These are phyloP conservation scores for Sphyrna mokarran DNA, from an alignment of 2,113 vertebrate species.

Conservation along the genomic window DNA sequence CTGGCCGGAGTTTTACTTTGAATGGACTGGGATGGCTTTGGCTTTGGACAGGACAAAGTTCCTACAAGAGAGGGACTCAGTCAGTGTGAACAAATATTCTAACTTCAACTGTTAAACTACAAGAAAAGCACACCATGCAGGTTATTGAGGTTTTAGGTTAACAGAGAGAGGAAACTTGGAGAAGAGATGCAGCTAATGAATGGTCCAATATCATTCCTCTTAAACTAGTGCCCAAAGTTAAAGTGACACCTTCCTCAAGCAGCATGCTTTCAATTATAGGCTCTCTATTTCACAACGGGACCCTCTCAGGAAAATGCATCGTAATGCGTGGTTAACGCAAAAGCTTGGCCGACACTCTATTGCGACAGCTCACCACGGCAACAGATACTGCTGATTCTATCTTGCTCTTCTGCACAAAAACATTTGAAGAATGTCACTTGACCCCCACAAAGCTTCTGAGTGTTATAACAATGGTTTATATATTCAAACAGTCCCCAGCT, in stretches of 20 bases:
- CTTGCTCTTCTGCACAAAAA: not conserved
- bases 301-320: not conserved
- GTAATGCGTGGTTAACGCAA: not conserved
- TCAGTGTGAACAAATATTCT: not conserved
- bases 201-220: not conserved
- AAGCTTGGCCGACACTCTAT: not conserved
- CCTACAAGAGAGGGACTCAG: not conserved
- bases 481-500: not conserved
- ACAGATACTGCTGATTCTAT: not conserved
- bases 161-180: not conserved
- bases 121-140: not conserved
- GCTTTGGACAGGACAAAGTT: not conserved
- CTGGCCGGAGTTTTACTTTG: not conserved
- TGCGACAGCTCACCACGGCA: not conserved
- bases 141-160: not conserved
- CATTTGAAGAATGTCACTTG: not conserved
- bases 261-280: not conserved
- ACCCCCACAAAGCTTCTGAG: not conserved
- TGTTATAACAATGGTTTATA: not conserved
- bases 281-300: not conserved
- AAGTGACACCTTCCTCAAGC: not conserved
- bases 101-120: not conserved
- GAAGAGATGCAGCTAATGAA: not conserved
- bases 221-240: not conserved
- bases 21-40: not conserved